Evolutionary conservation across 64 coral and sea anemone genomes (phyloP).

Genomic region (Orbicella faveolata): DNA sequence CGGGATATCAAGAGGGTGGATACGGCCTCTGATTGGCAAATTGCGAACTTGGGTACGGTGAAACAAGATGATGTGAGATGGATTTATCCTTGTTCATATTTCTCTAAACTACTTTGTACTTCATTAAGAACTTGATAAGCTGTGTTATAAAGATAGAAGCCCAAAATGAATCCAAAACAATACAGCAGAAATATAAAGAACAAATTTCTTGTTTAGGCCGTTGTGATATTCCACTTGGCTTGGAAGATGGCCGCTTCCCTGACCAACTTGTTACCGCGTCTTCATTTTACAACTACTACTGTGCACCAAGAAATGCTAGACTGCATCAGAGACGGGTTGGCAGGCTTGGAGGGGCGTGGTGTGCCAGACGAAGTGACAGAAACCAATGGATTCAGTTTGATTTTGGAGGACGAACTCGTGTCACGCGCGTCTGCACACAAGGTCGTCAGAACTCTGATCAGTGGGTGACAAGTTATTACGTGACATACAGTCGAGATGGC

Average conservation of each 20-base stretch:
- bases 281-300: constrained; percentile 54
- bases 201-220: background rate
- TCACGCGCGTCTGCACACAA: constrained; percentile 70
- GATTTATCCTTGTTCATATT: too few relatives aligned
- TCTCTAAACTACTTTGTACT: too few relatives aligned
- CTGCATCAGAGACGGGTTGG: constrained; percentile 34
- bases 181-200: too few relatives aligned
- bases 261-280: constrained; percentile 73
- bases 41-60: too few relatives aligned
- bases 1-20: too few relatives aligned
- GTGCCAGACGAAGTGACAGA: constrained; percentile 22
- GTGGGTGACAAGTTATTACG: constrained; percentile 78
- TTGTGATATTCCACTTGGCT: constrained; percentile 75
- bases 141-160: too few relatives aligned
- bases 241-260: constrained; percentile 83
- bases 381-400: constrained; percentile 76
- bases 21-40: too few relatives aligned
- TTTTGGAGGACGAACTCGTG: constrained; percentile 59
- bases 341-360: constrained; percentile 51
- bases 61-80: background rate
- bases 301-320: constrained; percentile 53
- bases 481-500: constrained; percentile 71
- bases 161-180: too few relatives aligned
- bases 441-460: constrained; percentile 78
- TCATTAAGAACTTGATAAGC: too few relatives aligned